Conservation (phyloP, 2,888 invertebrate species). For the Vannuccia rotundouncinata region DNA sequence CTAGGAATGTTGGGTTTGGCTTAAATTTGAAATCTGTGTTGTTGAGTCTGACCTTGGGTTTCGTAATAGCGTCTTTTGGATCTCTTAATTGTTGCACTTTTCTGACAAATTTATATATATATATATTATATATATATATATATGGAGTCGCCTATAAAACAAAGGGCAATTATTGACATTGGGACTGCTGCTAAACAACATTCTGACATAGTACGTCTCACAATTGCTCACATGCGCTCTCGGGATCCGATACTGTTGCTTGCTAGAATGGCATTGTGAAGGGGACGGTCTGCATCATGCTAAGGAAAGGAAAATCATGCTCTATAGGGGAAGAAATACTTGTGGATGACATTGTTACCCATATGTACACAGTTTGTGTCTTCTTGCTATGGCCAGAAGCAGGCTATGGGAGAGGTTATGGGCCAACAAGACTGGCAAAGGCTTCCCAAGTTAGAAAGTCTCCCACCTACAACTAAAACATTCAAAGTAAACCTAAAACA, state of each 20-base stretch:
- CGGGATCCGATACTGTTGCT: neutral
- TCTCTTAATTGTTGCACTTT: no score
- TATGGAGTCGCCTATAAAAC: no score
- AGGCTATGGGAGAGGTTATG: neutral
- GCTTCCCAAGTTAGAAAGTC: neutral
- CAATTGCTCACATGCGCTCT: neutral
- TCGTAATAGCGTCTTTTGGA: no score
- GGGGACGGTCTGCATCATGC: neutral
- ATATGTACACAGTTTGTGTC: neutral
- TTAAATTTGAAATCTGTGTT: no score
- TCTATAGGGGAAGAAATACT: neutral
- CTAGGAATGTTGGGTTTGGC: no score
- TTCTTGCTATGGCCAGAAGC: neutral
- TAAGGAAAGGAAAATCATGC: neutral
- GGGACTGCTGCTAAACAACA: no score
- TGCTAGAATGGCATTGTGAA: neutral
- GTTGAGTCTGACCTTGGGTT: no score
- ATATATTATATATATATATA: no score
- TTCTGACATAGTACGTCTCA: no score
- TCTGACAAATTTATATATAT: no score
- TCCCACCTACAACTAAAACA: neutral
- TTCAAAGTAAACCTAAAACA: neutral
- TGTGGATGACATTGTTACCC: neutral
- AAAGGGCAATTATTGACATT: no score
- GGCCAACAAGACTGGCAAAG: neutral